phyloP scores from a whole-genome alignment of 1,140 invertebrate species.

The Platyura marginata region DNA sequence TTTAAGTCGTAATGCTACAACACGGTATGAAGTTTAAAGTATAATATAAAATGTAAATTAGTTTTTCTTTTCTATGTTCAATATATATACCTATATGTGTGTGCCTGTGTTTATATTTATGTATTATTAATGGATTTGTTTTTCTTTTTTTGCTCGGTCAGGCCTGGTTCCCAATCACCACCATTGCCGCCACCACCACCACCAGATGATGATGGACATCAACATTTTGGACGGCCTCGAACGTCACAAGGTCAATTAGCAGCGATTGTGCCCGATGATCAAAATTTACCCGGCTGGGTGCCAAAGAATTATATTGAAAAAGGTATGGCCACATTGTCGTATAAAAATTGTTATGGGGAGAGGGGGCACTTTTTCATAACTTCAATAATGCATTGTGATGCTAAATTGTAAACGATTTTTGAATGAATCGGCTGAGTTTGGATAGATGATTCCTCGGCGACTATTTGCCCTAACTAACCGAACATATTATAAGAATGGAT shows the following conservation, averaged over 20 bases:
- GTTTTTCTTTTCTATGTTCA: too few relatives aligned
- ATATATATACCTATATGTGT: too few relatives aligned
- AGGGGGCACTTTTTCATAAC: not conserved
- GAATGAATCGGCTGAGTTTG: too few relatives aligned
- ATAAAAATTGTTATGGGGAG: too few relatives aligned
- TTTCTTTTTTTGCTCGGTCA: slow-evolving; percentile 6
- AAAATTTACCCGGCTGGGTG: slow-evolving; percentile 73
- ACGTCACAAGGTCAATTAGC: slow-evolving; percentile 39
- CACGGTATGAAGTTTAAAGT: too few relatives aligned
- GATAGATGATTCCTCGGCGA: too few relatives aligned
- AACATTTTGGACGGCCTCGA: slow-evolving; percentile 47
- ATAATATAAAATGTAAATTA: too few relatives aligned
- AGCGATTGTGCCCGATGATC: slow-evolving; percentile 68
- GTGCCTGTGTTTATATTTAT: too few relatives aligned
- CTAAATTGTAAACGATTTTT: too few relatives aligned
- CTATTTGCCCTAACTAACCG: too few relatives aligned
- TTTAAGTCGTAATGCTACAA: slow-evolving; percentile 31
- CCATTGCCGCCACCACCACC: slow-evolving; percentile 72
- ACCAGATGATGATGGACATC: slow-evolving; percentile 53
- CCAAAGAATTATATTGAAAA: slow-evolving; percentile 96
- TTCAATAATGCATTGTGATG: not conserved
- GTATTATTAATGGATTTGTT: too few relatives aligned
- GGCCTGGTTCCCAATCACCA: slow-evolving; percentile 43
- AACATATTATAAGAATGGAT: too few relatives aligned
- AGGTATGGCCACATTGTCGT: slow-evolving; percentile 39